A percentile compares a stretch with the other conserved stretches of the same genome.
Conservation (phyloP, 2,888 invertebrate genomes). For the Ypsolopha sequella region DNA sequence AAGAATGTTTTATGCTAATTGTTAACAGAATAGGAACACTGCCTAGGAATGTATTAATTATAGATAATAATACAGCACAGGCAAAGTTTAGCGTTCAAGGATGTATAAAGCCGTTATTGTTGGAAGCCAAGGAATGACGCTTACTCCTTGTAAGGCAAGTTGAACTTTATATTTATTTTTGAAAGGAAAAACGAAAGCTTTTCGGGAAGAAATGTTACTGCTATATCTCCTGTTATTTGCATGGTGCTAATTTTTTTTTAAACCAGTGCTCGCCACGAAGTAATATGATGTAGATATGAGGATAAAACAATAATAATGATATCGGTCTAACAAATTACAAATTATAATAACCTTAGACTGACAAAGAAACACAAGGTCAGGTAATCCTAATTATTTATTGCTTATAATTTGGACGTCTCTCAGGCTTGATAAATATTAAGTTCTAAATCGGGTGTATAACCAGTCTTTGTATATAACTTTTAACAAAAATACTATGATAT, state of each 20-base stretch:
- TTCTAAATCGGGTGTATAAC: too few species aligned
- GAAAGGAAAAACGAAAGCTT: too few species aligned
- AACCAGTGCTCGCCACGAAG: background rate
- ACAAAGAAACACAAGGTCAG: background rate
- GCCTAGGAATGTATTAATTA: slow-evolving; percentile 1
- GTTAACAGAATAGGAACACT: slow-evolving; percentile 3
- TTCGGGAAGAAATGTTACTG: background rate
- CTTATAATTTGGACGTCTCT: too few species aligned
- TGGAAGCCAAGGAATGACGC: too few species aligned
- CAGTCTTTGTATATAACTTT: too few species aligned
- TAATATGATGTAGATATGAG: background rate
- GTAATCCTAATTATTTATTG: background rate
- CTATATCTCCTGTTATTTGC: background rate
- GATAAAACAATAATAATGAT: too few species aligned
- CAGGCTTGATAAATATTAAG: too few species aligned
- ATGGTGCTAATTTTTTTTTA: too few species aligned
- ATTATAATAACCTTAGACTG: background rate
- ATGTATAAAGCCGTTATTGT: background rate
- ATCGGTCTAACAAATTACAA: background rate
- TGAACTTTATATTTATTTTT: too few species aligned
- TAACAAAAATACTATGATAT: too few species aligned
- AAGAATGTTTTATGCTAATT: slow-evolving; percentile 20
- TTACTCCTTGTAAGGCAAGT: too few species aligned
- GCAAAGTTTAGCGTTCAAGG: background rate
- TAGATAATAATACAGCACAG: background rate